phyloP scores from a whole-genome alignment of 2,113 vertebrate genomes.

The Oceanites oceanicus region DNA sequence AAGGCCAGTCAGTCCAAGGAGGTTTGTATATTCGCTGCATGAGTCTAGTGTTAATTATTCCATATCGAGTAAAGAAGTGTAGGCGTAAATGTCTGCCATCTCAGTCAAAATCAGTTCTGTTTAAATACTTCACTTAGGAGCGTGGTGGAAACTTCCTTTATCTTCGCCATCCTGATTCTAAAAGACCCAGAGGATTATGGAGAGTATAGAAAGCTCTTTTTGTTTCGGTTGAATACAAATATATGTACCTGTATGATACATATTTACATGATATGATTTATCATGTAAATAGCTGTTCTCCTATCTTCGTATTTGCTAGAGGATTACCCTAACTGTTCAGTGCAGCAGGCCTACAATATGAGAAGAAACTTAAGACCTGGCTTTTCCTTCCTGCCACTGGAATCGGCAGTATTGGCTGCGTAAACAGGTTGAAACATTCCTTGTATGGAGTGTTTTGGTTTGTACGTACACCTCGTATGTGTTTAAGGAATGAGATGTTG shows the following conservation, averaged over 20 bases:
- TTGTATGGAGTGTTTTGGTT: background rate
- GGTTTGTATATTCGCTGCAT: constrained; percentile 65
- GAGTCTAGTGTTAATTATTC: background rate
- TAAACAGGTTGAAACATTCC: background rate
- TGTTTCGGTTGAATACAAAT: background rate
- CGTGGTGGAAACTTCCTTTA: background rate
- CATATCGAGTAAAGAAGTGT: fast-evolving
- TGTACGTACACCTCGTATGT: fast-evolving
- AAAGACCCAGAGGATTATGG: background rate
- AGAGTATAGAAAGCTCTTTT: background rate
- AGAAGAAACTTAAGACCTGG: background rate
- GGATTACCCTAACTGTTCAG: background rate
- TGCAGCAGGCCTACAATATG: background rate
- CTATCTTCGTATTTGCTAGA: background rate
- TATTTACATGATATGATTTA: too few relatives aligned
- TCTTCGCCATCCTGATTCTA: fast-evolving
- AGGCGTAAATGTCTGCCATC: background rate
- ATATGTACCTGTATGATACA: background rate
- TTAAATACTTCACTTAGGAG: background rate
- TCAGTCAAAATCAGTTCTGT: background rate
- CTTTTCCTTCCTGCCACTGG: background rate
- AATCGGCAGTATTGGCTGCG: fast-evolving
- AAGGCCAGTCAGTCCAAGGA: constrained; percentile 90
- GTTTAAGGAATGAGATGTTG: background rate
- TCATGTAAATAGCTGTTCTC: background rate